Evolutionary conservation across 37 sponge, comb jelly and placozoan species (phyloP).

Genomic region (Aplysina aerophoba): DNA sequence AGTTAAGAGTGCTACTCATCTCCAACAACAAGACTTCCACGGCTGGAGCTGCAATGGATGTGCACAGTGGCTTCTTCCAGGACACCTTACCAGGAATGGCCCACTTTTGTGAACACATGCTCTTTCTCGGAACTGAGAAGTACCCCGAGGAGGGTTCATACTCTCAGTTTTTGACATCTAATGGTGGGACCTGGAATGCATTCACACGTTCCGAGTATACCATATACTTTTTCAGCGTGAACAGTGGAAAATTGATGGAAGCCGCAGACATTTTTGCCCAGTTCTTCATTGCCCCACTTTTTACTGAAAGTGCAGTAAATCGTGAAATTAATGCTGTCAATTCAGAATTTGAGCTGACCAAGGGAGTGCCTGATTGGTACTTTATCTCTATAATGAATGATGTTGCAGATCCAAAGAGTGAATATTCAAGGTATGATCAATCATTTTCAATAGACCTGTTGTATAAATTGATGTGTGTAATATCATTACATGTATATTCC

Average conservation of each 20-base stretch:
- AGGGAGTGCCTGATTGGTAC: slow-evolving; percentile 62
- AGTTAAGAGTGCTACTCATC: slow-evolving; percentile 71
- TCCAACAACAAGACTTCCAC: slow-evolving; percentile 71
- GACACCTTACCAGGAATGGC: slow-evolving; percentile 86
- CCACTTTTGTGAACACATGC: slow-evolving; percentile 98
- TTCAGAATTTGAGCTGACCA: slow-evolving; percentile 78
- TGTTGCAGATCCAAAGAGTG: slow-evolving; percentile 65
- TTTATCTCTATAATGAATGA: slow-evolving; percentile 73
- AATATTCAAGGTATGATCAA: slow-evolving; percentile 57
- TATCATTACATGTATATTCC: too few species aligned
- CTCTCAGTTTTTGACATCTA: slow-evolving; percentile 70
- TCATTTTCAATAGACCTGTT: too few species aligned
- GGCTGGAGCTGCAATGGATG: slow-evolving; percentile 79
- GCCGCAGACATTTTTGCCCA: slow-evolving; percentile 87
- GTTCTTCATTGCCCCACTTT: slow-evolving; percentile 89
- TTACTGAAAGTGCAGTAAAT: slow-evolving; percentile 43
- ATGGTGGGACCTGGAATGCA: slow-evolving; percentile 90
- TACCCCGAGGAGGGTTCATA: slow-evolving; percentile 72
- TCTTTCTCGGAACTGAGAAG: slow-evolving; percentile 93
- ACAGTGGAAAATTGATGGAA: slow-evolving; percentile 53
- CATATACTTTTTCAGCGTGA: slow-evolving; percentile 82
- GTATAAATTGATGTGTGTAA: too few species aligned
- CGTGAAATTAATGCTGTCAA: slow-evolving; percentile 89
- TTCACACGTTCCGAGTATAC: slow-evolving; percentile 90
- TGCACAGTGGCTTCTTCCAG: slow-evolving; percentile 76